A percentile compares a stretch with the other conserved stretches of the same genome.
phyloP scores from a whole-genome alignment of 2,113 vertebrate genomes.

The Forbesichthys papilliferus region DNA sequence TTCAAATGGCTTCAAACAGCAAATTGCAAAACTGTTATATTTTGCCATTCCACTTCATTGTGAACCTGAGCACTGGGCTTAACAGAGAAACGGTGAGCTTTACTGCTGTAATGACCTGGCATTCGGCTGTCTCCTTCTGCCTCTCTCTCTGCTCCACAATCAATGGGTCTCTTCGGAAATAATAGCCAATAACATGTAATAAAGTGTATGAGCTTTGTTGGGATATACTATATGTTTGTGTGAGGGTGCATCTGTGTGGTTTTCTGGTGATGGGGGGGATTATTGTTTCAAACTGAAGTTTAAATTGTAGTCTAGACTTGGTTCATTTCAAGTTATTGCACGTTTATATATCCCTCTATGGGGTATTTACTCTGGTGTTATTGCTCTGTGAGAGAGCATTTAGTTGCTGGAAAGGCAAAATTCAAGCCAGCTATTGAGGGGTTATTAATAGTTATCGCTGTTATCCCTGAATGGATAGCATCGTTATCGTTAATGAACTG shows the following conservation, averaged over 20 bases:
- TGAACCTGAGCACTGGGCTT: not conserved
- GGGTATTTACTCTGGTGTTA: not conserved
- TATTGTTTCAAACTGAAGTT: not conserved
- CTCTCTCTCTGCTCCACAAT: not conserved
- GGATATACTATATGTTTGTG: not conserved
- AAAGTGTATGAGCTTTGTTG: not conserved
- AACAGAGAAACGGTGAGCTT: not conserved
- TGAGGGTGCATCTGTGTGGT: constrained; percentile 3
- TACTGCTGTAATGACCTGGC: not conserved
- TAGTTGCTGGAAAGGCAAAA: constrained; percentile 6
- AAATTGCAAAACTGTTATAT: not conserved
- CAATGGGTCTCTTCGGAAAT: constrained; percentile 12
- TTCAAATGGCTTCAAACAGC: not conserved
- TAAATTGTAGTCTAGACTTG: constrained; percentile 1
- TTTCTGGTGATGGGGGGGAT: not conserved
- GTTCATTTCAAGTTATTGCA: constrained; percentile 5
- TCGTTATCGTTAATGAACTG: not conserved
- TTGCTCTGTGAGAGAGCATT: constrained; percentile 7
- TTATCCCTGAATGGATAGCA: not conserved
- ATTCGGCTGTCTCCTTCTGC: not conserved
- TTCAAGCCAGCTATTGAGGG: too few relatives aligned
- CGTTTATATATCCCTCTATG: constrained; percentile 9
- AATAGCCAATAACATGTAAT: constrained; percentile 2
- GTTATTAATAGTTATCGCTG: not conserved
- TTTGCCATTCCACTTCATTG: not conserved